These are phyloP conservation scores for Trogon surrucura DNA, from an alignment of 2,113 vertebrate species.

Conservation along the genomic window DNA sequence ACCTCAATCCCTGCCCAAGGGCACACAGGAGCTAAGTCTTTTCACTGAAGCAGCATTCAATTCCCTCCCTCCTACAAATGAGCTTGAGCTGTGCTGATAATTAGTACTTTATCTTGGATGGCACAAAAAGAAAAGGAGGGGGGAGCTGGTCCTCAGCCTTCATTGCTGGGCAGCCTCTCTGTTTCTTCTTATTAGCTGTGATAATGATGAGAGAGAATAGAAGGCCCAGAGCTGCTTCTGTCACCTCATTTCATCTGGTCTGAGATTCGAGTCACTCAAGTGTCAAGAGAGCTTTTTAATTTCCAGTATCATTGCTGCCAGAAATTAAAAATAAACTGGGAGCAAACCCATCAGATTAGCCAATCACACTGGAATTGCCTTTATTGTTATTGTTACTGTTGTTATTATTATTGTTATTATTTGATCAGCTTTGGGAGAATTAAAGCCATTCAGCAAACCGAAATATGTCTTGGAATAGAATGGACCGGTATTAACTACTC, in stretches of 20 bases:
- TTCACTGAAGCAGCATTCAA: constrained; percentile 63
- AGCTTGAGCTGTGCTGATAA: constrained; percentile 73
- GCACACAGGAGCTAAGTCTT: constrained; percentile 35
- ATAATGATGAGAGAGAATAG: constrained; percentile 68
- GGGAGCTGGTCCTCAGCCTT: neutral
- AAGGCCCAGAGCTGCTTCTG: constrained; percentile 63
- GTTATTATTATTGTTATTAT: constrained; percentile 40
- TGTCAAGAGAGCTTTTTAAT: constrained; percentile 69
- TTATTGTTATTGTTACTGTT: constrained; percentile 45
- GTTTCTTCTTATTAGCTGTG: constrained; percentile 58
- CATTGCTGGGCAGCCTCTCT: constrained; percentile 27
- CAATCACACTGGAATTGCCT: constrained; percentile 54
- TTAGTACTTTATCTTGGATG: constrained; percentile 67
- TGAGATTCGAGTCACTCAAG: constrained; percentile 56
- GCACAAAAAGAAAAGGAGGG: constrained; percentile 28
- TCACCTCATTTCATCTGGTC: constrained; percentile 65
- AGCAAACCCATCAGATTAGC: constrained; percentile 60
- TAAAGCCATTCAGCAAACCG: constrained; percentile 51
- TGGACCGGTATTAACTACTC: constrained; percentile 28
- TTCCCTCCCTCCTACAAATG: constrained; percentile 65
- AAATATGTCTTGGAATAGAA: constrained; percentile 43
- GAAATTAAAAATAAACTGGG: constrained; percentile 72
- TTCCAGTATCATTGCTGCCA: constrained; percentile 60
- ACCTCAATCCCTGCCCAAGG: constrained; percentile 54
- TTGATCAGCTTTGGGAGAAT: constrained; percentile 59